phyloP scores from a whole-genome alignment of 2,113 vertebrate genomes.

The Trinectes maculatus region DNA sequence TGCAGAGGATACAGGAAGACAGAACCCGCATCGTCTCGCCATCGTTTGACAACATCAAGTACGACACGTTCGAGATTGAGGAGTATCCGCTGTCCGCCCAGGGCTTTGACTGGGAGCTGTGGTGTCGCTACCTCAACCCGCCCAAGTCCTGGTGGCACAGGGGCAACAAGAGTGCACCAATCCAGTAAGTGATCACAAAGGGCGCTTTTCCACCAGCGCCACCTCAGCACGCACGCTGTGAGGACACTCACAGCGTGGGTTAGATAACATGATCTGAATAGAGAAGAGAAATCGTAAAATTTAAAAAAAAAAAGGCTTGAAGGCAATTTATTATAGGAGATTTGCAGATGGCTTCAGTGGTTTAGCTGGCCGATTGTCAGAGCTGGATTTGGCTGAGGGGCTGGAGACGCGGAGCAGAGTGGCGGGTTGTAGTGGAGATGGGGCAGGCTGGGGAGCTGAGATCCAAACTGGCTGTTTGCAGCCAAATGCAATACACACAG shows the following conservation, averaged over 20 bases:
- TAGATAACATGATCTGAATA: slow-evolving; percentile 24
- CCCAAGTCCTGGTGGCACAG: slow-evolving; percentile 96
- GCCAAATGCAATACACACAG: neutral
- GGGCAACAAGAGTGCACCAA: slow-evolving; percentile 92
- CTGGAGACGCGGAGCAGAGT: neutral
- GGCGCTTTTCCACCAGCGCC: no score
- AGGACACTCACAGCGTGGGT: no score
- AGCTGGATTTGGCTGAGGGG: neutral
- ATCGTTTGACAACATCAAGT: slow-evolving; percentile 98
- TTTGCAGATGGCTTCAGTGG: neutral
- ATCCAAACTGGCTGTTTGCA: neutral
- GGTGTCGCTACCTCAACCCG: slow-evolving; percentile 98
- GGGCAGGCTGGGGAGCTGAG: neutral
- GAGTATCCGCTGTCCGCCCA: slow-evolving; percentile 96
- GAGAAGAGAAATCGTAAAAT: neutral
- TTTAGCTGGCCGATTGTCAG: neutral
- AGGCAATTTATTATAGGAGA: neutral
- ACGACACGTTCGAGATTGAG: slow-evolving; percentile 97
- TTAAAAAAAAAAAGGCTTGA: slow-evolving; percentile 1
- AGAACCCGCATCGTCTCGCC: slow-evolving; percentile 94
- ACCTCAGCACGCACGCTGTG: no score
- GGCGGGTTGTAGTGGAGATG: neutral
- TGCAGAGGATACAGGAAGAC: slow-evolving; percentile 94
- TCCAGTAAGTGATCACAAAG: slow-evolving; percentile 86
- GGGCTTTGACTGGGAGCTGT: slow-evolving; percentile 98